Evolutionary conservation across 2,797 vertebrate genomes (phyloP), one percentile per base, ranked within the genome.

Genomic region (Peromyscus aztecus): DNA sequence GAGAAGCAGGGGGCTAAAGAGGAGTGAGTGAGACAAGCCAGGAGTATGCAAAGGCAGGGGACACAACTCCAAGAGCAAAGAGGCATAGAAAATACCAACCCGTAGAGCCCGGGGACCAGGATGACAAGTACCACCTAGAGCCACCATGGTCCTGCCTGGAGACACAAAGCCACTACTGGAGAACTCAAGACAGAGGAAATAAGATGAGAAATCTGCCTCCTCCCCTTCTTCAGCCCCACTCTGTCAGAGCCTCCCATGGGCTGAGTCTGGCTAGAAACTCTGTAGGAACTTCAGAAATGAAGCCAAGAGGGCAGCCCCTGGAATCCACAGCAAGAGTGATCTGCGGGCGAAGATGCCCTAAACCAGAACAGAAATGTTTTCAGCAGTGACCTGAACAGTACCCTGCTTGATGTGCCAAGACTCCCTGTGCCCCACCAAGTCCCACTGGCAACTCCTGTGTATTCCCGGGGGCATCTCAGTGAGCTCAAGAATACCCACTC

Each of bases 141-240:
- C 24, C 29, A 21, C 8, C 49, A 49, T 0, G 0, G 37, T 29
- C 6, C 37, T 81, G 3, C 63, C 19, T 29, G 27, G 12, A 21
- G 5, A 13, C 9, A 27, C n/a, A 75, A 82, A 96, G 46, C 4
- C 85, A n/a, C 34, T 19, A 14, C 24, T 63, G 14, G 57, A 94
- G 49, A 65, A 81, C 59, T 40, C 40, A 61, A 67, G 77, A 31
- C 8, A 55, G 55, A 80, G n/a, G 37, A 46, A 67, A 19, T 0
- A 10, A 14, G 4, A 63, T 19, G 29, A 77, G 4, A 80, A 59
- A 40, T 16, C 43, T 27, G 2, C 31, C 24, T 43, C 14, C 10
- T 46, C 49, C 3, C 5, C 55, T 61, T 21, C 14, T 24, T 67
- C 43, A 59, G 2, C 0, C 1, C 29, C 21, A 3, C 0, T 37